Evolutionary conservation across 2,888 invertebrate species (phyloP), one percentile per base, ranked within the genome.

Genomic region (Aporophyla lueneburgensis): DNA sequence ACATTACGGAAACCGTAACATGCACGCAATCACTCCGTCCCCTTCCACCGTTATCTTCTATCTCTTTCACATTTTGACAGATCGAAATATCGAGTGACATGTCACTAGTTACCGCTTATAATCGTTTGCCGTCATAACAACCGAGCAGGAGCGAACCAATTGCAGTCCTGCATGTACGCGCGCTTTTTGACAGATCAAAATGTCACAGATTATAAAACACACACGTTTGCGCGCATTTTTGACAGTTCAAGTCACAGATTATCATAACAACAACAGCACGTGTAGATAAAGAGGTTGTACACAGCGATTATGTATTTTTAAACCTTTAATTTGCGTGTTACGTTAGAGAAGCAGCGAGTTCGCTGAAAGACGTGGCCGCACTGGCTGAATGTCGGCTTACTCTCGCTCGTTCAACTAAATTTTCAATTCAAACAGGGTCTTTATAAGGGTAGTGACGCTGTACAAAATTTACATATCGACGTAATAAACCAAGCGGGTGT

Each of bases 391-490:
- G 91, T 89, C 90, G 92, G 93, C 93, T 92, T 93, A 92, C 93
- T 94, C 95, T 94, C 94, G 93, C 93, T 93, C 94, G 95, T 94
- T 95, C 94, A 93, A 95, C 95, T 93, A 95, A 96, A 96, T 96
- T 96, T 96, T 96, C 96, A 96, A 96, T 96, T 96, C 96, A 96
- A 96, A 95, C 95, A 94, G 95, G 96, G 96, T 94, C 96, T 96
- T 95, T 96, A 95, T 96, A 96, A 96, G 96, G 96, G 96, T 96
- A 96, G 96, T 96, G 96, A 96, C 96, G 96, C 93, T 93, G 94
- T 94, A 94, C 95, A 93, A 93, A 95, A 96, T 96, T 96, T 96
- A 96, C 96, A 96, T 96, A 96, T 96, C 95, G 95, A 94, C 95
- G 96, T 96, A 96, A 96, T 96, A 96, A 96, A 96, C 91, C 94